Conservation (phyloP, 2,113 vertebrate species). For the Halichoerus grypus region DNA sequence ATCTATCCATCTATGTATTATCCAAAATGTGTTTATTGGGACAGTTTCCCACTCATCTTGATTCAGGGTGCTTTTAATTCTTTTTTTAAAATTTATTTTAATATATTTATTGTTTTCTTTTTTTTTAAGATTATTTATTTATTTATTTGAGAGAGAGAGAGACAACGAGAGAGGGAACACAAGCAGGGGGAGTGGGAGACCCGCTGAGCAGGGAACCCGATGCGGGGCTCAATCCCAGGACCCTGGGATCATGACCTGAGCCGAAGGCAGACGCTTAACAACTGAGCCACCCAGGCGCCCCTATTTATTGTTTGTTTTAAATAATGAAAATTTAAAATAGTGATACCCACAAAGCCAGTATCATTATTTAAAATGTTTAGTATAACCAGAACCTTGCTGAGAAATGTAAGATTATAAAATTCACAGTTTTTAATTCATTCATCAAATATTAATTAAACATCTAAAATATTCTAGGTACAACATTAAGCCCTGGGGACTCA, state of each 20-base stretch:
- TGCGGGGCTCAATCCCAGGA: no score
- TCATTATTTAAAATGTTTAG: neutral
- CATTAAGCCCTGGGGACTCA: neutral
- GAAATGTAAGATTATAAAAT: neutral
- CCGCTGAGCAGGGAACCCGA: no score
- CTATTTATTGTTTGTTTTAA: neutral
- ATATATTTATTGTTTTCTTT: neutral
- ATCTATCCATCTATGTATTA: neutral
- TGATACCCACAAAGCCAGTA: neutral
- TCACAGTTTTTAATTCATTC: neutral
- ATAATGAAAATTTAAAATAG: neutral
- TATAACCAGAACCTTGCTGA: neutral
- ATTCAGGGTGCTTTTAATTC: neutral
- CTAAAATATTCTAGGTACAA: neutral
- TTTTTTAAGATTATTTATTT: no score
- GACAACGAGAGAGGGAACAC: no score
- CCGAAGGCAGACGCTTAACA: no score
- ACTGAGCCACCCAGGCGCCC: no score
- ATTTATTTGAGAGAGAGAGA: no score
- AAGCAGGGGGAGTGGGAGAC: no score
- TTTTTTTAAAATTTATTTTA: no score
- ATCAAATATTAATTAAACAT: conserved; percentile 1
- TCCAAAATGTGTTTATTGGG: neutral
- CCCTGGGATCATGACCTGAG: no score
- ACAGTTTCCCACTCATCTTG: neutral